Evolutionary conservation across 2,797 vertebrate species (phyloP).

Genomic region (Xenentodon cancila): DNA sequence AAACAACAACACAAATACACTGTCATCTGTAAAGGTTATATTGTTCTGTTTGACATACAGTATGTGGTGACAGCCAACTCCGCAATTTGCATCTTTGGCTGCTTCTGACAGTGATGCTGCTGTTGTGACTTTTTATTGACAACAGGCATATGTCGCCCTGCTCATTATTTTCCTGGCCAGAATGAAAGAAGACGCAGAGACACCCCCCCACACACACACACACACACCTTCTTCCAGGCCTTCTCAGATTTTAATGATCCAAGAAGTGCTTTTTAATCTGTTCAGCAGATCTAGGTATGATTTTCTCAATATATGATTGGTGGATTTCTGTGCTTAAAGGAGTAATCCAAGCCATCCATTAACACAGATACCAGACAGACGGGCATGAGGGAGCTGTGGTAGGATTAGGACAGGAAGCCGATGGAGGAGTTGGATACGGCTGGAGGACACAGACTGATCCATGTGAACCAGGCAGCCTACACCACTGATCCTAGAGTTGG

Average conservation of each 20-base stretch:
- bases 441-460: conserved; percentile 75
- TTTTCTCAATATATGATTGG: conserved; percentile 32
- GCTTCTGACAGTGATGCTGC: conserved; percentile 71
- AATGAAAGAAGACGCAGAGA: conserved; percentile 42
- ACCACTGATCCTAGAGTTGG: conserved; percentile 76
- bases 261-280: conserved; percentile 30
- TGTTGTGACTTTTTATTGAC: conserved; percentile 76
- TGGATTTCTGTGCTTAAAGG: conserved; percentile 32
- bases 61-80: conserved; percentile 71
- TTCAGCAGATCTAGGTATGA: conserved; percentile 9
- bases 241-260: conserved; percentile 44
- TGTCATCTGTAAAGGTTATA: conserved; percentile 77
- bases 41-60: conserved; percentile 61
- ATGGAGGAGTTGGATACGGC: conserved; percentile 74
- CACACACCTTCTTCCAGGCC: conserved; percentile 20
- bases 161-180: conserved; percentile 79
- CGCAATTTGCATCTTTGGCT: conserved; percentile 71
- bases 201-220: conserved; percentile 11
- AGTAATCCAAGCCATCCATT: conserved; percentile 50
- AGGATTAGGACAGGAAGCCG: conserved; percentile 75
- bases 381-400: conserved; percentile 50
- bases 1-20: conserved; percentile 50
- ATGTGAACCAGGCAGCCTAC: conserved; percentile 74
- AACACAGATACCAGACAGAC: conserved; percentile 59
- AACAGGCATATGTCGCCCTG: conserved; percentile 72